These are phyloP conservation scores for Laterallus jamaicensis DNA, from an alignment of 2,113 vertebrate genomes.

Conservation along the genomic window DNA sequence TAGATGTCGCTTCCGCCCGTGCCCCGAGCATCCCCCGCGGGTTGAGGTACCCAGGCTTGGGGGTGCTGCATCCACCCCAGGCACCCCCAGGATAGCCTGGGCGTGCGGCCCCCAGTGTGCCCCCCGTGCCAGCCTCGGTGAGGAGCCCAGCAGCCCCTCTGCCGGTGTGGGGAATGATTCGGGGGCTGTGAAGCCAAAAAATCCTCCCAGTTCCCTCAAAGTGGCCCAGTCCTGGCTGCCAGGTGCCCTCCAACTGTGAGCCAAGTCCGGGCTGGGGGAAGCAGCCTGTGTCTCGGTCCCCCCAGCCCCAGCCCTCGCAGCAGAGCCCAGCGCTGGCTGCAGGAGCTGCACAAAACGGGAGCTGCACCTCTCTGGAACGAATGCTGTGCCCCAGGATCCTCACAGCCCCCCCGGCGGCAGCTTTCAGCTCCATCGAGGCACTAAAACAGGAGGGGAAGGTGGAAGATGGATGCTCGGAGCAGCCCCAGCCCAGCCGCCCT, in stretches of 20 bases:
- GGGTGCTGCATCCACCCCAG: background rate
- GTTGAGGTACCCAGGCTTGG: background rate
- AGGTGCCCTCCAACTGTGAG: background rate
- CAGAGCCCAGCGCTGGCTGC: fast-evolving
- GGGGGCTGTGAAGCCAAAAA: background rate
- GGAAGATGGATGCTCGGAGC: conserved; percentile 27
- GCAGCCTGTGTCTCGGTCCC: fast-evolving
- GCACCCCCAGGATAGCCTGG: background rate
- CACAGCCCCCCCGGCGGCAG: background rate
- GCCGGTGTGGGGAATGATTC: fast-evolving
- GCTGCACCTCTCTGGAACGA: background rate
- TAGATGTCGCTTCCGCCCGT: conserved; percentile 39
- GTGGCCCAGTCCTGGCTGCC: background rate
- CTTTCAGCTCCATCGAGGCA: background rate
- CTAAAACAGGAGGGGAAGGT: background rate
- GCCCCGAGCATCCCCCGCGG: background rate
- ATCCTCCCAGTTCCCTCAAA: background rate
- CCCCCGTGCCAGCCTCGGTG: fast-evolving
- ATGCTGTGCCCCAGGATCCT: background rate
- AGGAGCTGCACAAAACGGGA: background rate
- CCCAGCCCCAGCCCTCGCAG: background rate
- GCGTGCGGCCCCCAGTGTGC: fast-evolving
- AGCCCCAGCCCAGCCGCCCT: background rate
- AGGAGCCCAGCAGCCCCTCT: background rate
- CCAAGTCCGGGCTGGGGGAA: fast-evolving